Base-by-base conservation (phyloP, 2,888 invertebrate genomes). In the Epistrophe grossulariae region DNA sequence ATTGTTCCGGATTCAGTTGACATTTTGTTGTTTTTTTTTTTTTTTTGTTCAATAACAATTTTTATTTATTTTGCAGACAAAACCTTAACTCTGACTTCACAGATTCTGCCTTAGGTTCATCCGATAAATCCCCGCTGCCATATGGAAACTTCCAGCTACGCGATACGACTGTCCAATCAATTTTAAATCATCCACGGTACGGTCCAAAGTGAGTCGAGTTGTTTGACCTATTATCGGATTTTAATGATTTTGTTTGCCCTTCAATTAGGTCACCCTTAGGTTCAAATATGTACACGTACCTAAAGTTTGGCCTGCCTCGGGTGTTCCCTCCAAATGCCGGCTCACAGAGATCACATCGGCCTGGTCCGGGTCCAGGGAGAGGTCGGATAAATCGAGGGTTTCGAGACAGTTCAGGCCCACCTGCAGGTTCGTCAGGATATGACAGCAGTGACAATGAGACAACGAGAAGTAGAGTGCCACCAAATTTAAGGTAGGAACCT, bases 1-100 rank as follows among this genome's bases (percentile, higher is more conserved):
- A 60, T 60, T 17, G 52, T 77, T 68, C 68, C 72, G 55, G 66
- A 64, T 55, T 68, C 50, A 57, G n/a, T 28, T 45, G 43, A 55
- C 52, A 57, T 64, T 48, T 84, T 60, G 31, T 2, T 83, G 4
- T 43, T 43, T 0, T 15, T 55, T 5, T 55, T 24, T 15, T 50
- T 40, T 31, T 11, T 38, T 15, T 13, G n/a, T n/a, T 52, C 19
- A 52, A 24, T 28, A 43, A 66, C 77, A 19, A 81, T 59, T 81
- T 79, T 78, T 78, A 43, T 72, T 71, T 78, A 84, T 59, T 71
- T 84, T 88, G 35, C 94, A 97, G 98, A 92, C 98, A 98, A 95
- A 98, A 98, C 93, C 94, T 98, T 90, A 98, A 98, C 93, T 98
- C 98, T 1, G 98, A 98, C 93, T 98, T 98, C 93, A 98, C 98